A percentile compares a stretch with the other conserved stretches of the same genome.
phyloP scores from a whole-genome alignment of 2,888 invertebrate species.

The Unio delphinus region DNA sequence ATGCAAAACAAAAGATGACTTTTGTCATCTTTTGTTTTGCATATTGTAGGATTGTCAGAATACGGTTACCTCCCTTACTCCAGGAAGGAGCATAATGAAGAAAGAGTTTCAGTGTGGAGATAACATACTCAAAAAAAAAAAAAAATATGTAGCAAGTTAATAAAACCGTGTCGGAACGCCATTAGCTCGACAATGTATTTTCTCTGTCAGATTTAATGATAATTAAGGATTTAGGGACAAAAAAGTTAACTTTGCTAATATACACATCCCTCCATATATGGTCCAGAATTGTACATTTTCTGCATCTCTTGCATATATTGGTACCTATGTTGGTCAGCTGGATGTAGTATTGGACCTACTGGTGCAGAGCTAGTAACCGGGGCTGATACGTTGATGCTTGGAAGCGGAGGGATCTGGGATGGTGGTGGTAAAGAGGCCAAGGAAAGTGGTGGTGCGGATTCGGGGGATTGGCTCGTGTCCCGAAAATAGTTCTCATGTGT shows the following conservation, averaged over 20 bases:
- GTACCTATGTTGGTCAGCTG: conserved; percentile 48
- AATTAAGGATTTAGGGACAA: too few species aligned
- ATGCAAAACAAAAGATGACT: too few species aligned
- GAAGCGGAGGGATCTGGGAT: conserved; percentile 28
- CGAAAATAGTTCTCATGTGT: conserved; percentile 37
- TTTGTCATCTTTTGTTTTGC: too few species aligned
- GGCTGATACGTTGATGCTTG: conserved; percentile 38
- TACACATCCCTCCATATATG: conserved; percentile 63
- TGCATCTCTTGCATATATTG: conserved; percentile 63
- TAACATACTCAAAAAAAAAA: too few species aligned
- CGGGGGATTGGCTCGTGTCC: conserved; percentile 39
- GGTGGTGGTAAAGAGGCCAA: conserved; percentile 24
- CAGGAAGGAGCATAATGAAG: too few species aligned
- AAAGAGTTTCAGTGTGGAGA: too few species aligned
- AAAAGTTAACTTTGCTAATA: conserved; percentile 23
- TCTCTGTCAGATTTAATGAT: too few species aligned
- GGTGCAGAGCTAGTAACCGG: conserved; percentile 24
- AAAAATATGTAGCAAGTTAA: too few species aligned
- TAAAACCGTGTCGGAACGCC: too few species aligned
- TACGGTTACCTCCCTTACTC: too few species aligned
- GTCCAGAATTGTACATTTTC: conserved; percentile 58
- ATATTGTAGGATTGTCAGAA: too few species aligned
- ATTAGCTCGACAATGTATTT: too few species aligned
- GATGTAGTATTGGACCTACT: conserved; percentile 22
- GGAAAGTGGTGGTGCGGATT: conserved; percentile 35